Base-by-base conservation (phyloP, 2,113 vertebrate genomes). In the Grammomys surdaster region DNA sequence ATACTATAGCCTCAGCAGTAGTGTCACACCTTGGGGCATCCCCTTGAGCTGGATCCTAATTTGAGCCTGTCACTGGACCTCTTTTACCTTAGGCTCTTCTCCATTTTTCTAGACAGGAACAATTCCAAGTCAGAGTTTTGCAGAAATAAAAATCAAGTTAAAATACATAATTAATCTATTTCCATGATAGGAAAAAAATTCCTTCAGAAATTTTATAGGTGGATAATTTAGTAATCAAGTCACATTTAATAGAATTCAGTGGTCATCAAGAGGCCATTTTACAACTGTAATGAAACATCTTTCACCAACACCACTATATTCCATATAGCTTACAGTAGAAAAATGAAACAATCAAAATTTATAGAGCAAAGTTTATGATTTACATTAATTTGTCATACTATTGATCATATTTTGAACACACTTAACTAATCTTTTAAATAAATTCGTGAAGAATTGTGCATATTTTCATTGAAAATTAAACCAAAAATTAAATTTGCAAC, bases 401-500 rank as follows among this genome's bases (percentile, higher is more conserved):
- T 5, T 70, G 26, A 77, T 48, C 80, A 54, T 9, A 58, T 58
- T 94, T 69, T 78, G 1, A 14, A 77, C 3, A 80, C 14, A 28
- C 3, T 73, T 89, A 93, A 78, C 60, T 58, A 40, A 51, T 88
- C 31, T 28, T 65, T 65, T 65, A 43, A 40, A 65, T 54, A 65
- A 69, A 70, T 69, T 82, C 2, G 22, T 65, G 81, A 69, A 73
- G 24, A 67, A 36, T 3, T 65, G 5, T 40, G 5, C 36, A 2
- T 56, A 48, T 75, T 91, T 87, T 95, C 26, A 65, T 2, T 85
- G 20, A 89, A 96, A 88, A 65, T 58, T 46, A 56, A 69, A 51
- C 3, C 26, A 51, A 51, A 51, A 54, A 78, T 75, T 40, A 69
- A 67, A 77, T 60, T 67, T 58, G 0, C 33, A 84, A 48, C 14